Evolutionary conservation across 2,797 vertebrate species (phyloP).

Genomic region (Peromyscus melanophrys): DNA sequence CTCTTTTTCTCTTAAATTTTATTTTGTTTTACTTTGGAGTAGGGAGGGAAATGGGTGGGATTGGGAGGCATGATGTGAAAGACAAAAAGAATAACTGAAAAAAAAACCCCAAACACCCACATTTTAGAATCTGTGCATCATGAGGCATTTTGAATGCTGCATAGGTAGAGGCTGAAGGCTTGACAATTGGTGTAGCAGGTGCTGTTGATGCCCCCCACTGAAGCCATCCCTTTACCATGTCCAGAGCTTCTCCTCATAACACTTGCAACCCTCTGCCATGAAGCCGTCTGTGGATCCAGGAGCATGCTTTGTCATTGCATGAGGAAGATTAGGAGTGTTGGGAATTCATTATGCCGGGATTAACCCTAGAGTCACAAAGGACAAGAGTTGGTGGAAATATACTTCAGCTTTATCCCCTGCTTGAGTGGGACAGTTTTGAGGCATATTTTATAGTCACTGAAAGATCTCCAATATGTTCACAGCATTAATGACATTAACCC

Average conservation of each 20-base stretch:
- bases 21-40: background rate
- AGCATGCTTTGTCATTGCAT: constrained; percentile 9
- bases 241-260: constrained; percentile 4
- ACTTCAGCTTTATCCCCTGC: background rate
- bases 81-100: background rate
- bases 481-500: constrained; percentile 15
- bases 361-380: constrained; percentile 40
- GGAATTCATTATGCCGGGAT: background rate
- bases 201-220: background rate
- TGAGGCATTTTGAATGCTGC: constrained; percentile 36
- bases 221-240: background rate
- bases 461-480: background rate
- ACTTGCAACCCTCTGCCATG: background rate
- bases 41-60: background rate
- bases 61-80: background rate
- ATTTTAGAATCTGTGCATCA: constrained; percentile 42
- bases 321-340: constrained; percentile 16
- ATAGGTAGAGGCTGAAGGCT: constrained; percentile 59
- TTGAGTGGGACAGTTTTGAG: constrained; percentile 49
- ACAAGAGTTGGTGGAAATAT: constrained; percentile 32
- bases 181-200: constrained; percentile 3
- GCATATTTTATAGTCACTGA: background rate
- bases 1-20: background rate
- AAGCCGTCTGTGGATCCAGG: background rate
- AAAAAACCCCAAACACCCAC: constrained; percentile 34